Conservation (phyloP, 2,797 vertebrate genomes). For the Cirrhinus molitorella region DNA sequence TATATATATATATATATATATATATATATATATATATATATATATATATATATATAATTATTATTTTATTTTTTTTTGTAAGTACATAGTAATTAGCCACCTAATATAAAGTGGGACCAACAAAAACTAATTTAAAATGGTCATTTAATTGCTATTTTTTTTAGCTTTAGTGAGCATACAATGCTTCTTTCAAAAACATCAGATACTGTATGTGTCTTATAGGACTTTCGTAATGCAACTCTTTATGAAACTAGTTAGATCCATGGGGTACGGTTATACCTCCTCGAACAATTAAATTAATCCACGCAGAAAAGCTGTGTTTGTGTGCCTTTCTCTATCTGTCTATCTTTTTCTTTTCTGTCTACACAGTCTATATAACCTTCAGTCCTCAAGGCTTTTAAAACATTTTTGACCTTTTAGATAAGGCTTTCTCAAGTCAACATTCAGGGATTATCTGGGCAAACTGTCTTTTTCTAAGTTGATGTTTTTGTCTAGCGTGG, state of each 20-base stretch:
- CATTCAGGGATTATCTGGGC: not conserved
- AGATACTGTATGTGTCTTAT: too few relatives aligned
- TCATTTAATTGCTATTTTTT: not conserved
- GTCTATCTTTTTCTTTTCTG: not conserved
- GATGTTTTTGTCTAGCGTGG: not conserved
- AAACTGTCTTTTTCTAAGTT: not conserved
- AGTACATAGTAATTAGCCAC: too few relatives aligned
- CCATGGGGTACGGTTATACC: not conserved
- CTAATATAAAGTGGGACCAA: too few relatives aligned
- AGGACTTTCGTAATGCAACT: not conserved
- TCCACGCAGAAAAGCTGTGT: not conserved
- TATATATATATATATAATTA: too few relatives aligned
- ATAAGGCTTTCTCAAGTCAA: constrained; percentile 3
- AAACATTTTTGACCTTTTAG: not conserved
- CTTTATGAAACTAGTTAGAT: not conserved
- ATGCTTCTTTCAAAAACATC: not conserved
- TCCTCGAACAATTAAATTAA: not conserved
- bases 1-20: too few relatives aligned
- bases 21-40: too few relatives aligned
- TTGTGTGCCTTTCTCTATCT: not conserved
- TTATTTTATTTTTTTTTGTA: too few relatives aligned
- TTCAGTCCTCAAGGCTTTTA: not conserved
- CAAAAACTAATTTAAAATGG: too few relatives aligned
- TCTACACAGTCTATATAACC: not conserved
- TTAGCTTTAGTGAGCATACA: not conserved